These are phyloP conservation scores for Ips nitidus DNA, from an alignment of 1,140 invertebrate genomes.

Conservation along the genomic window DNA sequence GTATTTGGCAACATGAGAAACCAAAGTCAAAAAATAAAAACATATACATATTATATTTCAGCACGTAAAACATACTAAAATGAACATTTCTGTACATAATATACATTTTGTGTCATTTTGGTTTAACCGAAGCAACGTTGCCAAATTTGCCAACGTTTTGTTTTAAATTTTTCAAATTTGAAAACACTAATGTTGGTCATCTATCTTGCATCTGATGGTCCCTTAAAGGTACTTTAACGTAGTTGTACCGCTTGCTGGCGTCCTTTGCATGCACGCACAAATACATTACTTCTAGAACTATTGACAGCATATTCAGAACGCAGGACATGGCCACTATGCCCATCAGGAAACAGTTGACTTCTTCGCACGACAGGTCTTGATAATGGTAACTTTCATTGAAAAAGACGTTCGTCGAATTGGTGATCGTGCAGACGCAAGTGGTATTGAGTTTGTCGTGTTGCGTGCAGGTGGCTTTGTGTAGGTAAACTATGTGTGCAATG, in stretches of 20 bases:
- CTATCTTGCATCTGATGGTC: neutral
- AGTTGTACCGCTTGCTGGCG: constrained; percentile 51
- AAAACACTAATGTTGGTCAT: no score
- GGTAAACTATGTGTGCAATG: constrained; percentile 51
- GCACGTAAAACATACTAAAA: no score
- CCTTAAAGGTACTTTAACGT: constrained; percentile 37
- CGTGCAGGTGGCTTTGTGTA: constrained; percentile 51
- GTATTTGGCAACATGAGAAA: no score
- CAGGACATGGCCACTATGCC: constrained; percentile 52
- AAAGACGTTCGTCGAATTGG: constrained; percentile 25
- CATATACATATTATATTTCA: no score
- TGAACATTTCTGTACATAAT: no score
- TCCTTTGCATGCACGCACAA: constrained; percentile 54
- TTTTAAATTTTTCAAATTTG: no score
- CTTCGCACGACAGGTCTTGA: constrained; percentile 53
- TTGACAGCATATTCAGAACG: constrained; percentile 49
- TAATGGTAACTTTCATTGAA: constrained; percentile 49
- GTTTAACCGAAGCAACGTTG: no score
- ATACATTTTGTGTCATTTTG: no score
- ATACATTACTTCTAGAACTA: constrained; percentile 52
- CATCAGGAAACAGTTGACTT: constrained; percentile 52
- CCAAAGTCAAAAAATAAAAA: no score
- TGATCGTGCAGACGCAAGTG: constrained; percentile 46
- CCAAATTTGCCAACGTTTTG: no score
- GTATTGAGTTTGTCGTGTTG: constrained; percentile 46